Conservation (phyloP, 2,113 vertebrate species). For the Chionomys nivalis region DNA sequence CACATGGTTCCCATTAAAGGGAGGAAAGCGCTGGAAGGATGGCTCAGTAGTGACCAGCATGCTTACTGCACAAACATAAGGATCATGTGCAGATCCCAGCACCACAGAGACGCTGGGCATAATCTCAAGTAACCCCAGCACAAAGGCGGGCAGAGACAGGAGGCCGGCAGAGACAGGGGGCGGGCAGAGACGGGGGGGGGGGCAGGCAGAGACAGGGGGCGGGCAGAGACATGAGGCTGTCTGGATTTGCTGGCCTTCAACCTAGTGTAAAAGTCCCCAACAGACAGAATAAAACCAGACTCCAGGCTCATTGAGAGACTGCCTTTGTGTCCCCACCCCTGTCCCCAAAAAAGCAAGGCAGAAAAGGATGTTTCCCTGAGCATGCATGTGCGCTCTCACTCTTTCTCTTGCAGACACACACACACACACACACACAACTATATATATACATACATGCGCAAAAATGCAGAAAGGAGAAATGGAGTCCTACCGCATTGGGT, state of each 20-base stretch:
- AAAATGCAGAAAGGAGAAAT: neutral
- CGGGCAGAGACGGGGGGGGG: too few species aligned
- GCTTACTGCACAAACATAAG: neutral
- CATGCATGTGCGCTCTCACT: neutral
- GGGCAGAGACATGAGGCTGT: neutral
- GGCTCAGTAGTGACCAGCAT: neutral
- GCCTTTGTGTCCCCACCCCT: neutral
- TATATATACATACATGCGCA: neutral
- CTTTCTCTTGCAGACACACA: neutral
- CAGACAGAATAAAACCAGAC: neutral
- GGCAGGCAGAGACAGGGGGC: neutral
- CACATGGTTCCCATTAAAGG: conserved; percentile 8
- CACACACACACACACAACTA: too few species aligned
- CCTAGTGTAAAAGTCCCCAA: neutral
- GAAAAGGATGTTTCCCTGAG: neutral
- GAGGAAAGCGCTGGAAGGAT: neutral
- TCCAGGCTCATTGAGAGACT: neutral
- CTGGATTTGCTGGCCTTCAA: neutral
- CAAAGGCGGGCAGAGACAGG: neutral
- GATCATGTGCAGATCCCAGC: neutral
- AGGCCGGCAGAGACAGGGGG: too few species aligned
- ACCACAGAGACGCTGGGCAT: neutral
- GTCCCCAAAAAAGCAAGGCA: neutral
- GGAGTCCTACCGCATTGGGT: neutral
- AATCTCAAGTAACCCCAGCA: neutral